Base-by-base conservation (phyloP, 2,113 vertebrate species). In the Charadrius vociferus region DNA sequence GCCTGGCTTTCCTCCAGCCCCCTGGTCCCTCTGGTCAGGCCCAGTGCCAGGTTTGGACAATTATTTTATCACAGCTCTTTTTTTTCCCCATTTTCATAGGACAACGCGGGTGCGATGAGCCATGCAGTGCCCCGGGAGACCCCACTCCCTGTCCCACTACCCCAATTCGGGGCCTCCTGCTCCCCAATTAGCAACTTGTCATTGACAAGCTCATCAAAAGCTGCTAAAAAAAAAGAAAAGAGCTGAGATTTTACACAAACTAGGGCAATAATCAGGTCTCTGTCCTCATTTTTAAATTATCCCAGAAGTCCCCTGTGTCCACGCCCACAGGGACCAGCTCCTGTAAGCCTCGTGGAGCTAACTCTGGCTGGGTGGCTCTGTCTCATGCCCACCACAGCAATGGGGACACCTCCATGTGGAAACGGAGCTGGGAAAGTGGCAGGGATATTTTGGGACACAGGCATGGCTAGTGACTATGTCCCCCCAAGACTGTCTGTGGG, bases 211-310 rank as follows among this genome's bases (percentile, higher is more conserved):
- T 94, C 78, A 83, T 89, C 88, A 78, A 84, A 94, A 93, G 6
- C 75, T 81, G 63, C 50, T 80, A 39, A 90, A 92, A 94, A 89
- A 34, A 26, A 12, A 32, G 26, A 29, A 30, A 9, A 27, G 36
- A 47, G 12, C 19, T 30, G 82, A 86, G 73, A 30, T 58, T 78
- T 47, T 62, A 59, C 68, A 67, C 70, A 68, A 97, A 91, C 55
- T 94, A 83, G 95, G 89, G 65, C 91, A 91, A 20, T 52, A 87
- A 94, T 55, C 86, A 96, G 86, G 89, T 94, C 84, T 79, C 37
- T 91, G 91, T 0, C 91, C 93, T 91, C n/a, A 9, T 87, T 96
- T 85, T 63, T 9, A 59, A 71, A 72, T 41, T 32, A 34, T 14
- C 47, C 59, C 26, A 9, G 82, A 23, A 26, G 58, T 49, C 62